Evolutionary conservation across 53 echinoderm and acorn worm genomes (phyloP), one percentile per base, ranked within the genome.

Genomic region (Luidia sarsii): DNA sequence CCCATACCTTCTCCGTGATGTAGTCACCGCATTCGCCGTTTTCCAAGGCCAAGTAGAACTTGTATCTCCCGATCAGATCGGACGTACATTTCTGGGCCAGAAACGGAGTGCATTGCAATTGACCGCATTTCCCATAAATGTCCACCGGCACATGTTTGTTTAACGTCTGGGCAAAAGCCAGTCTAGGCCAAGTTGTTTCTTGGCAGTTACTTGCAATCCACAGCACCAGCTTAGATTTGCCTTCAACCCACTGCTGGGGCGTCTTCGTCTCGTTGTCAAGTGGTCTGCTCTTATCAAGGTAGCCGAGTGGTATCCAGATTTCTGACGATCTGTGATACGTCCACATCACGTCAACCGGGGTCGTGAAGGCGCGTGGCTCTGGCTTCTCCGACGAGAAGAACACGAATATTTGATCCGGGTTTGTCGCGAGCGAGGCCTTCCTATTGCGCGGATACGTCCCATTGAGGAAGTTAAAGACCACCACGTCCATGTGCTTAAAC

Each of bases 71-170:
- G 22, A 84, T 33, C 8, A 61, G 67, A 9, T 37, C 36, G 16
- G 69, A 50, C 7, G 86, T 81, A 23, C 46, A 73, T 35, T 90
- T 61, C 4, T 65, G 13, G 3, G 67, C 37, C 41, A 19, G 10
- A 2, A 66, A 65, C 3, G 67, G 70, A 0, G 31, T 30, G 49
- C 90, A 90, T n/a, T 53, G 39, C 1, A 70, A 55, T 4, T 79
- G 71, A 3, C 91, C 91, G 33, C 91, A 91, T 19, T 39, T 32
- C 0, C 91, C 91, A 52, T 91, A 91, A 13, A 80, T 82, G 45
- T 87, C 91, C 2, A 91, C 70, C 0, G 83, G 82, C 8, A 86
- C 41, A 65, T 86, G 39, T 33, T 74, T 62, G 15, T 67, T 39
- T 8, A 67, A 43, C 23, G 38, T 27, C 19, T 20, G 21, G 39